Conservation (phyloP, 1,140 invertebrate genomes). For the Polyergus mexicanus region DNA sequence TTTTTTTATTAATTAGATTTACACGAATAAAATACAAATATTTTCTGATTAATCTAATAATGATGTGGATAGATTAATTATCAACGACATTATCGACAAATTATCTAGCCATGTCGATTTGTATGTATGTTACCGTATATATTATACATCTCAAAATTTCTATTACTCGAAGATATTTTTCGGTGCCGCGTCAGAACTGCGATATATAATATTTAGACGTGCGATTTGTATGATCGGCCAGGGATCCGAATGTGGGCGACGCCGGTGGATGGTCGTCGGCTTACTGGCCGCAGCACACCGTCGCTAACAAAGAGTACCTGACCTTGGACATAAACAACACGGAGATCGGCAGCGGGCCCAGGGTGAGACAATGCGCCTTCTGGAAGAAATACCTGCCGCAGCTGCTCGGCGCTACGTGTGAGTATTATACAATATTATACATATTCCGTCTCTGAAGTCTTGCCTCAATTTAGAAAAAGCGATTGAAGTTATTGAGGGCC, state of each 20-base stretch:
- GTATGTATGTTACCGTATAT: neutral
- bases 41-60: neutral
- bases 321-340: constrained; percentile 93
- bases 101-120: neutral
- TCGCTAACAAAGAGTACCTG: constrained; percentile 93
- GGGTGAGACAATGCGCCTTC: constrained; percentile 97
- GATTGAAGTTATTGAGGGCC: neutral
- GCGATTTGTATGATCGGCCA: constrained; percentile 73
- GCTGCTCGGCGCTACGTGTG: constrained; percentile 92
- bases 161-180: constrained; percentile 36
- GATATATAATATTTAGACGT: neutral
- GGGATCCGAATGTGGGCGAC: constrained; percentile 90
- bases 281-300: constrained; percentile 95
- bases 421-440: constrained; percentile 79
- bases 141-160: neutral
- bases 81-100: neutral
- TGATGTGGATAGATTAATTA: neutral
- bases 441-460: too few species aligned
- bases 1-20: neutral
- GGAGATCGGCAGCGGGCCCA: constrained; percentile 93
- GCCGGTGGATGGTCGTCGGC: constrained; percentile 88
- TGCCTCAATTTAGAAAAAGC: too few species aligned
- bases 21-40: neutral
- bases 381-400: constrained; percentile 98
- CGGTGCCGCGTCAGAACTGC: neutral